A percentile compares a stretch with the other conserved stretches of the same genome.
Evolutionary conservation across 1,140 invertebrate species (phyloP).

Genomic region (Drosophila truncata): DNA sequence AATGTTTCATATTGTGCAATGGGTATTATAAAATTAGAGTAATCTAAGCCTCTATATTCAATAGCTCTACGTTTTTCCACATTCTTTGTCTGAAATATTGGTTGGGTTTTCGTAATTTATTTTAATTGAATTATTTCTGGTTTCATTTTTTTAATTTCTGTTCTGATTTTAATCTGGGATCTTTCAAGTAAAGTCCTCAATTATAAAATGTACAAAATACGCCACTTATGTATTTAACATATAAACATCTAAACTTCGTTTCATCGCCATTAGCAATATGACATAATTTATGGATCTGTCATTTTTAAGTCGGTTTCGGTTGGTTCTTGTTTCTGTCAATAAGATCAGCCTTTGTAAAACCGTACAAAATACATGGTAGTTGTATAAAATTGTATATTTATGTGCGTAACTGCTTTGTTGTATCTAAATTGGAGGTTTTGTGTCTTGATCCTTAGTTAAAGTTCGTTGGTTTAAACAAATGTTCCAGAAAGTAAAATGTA

Average conservation of each 20-base stretch:
- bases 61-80: neutral
- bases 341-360: slow-evolving; percentile 18
- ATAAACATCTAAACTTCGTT: neutral
- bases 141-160: neutral
- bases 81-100: neutral
- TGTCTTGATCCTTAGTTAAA: slow-evolving; percentile 12
- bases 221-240: neutral
- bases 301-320: neutral
- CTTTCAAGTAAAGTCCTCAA: neutral
- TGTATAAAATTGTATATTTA: slow-evolving; percentile 29
- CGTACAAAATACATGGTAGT: slow-evolving; percentile 26
- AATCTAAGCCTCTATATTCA: neutral
- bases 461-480: slow-evolving; percentile 32
- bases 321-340: slow-evolving; percentile 14
- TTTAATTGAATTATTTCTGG: neutral
- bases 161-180: neutral
- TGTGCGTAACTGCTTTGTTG: slow-evolving; percentile 14
- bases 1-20: neutral
- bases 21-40: neutral
- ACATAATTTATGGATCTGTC: neutral
- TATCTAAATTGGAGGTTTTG: neutral
- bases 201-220: slow-evolving; percentile 14
- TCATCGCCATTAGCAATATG: neutral
- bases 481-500: slow-evolving; percentile 12
- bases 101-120: too few relatives aligned